These are phyloP conservation scores for Tenthredo scrophulariae DNA, from an alignment of 2,888 invertebrate genomes.

Conservation along the genomic window DNA sequence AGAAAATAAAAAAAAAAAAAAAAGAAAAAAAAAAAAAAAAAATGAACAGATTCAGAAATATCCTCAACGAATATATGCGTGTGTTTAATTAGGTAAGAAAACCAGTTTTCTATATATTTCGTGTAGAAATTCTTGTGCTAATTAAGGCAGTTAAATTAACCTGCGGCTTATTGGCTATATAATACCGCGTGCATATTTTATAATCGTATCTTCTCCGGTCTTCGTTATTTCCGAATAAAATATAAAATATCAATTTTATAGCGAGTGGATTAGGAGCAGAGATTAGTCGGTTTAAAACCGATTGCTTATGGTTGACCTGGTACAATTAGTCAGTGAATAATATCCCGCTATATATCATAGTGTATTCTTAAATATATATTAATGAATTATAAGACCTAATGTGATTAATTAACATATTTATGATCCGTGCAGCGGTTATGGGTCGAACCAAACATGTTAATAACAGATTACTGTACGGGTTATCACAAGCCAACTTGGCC, in stretches of 20 bases:
- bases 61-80: too few species aligned
- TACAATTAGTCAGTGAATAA: neutral
- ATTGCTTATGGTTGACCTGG: neutral
- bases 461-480: neutral
- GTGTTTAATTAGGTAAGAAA: neutral
- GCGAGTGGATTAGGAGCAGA: too few species aligned
- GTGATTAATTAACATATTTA: constrained; percentile 23
- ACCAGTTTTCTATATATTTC: neutral
- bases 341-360: neutral
- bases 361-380: neutral
- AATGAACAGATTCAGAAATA: neutral
- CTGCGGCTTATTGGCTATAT: too few species aligned
- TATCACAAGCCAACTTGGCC: too few species aligned
- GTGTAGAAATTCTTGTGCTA: neutral
- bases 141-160: constrained; percentile 16
- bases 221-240: too few species aligned
- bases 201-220: too few species aligned
- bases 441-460: constrained; percentile 19
- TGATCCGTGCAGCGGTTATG: neutral
- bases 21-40: neutral
- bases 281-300: too few species aligned
- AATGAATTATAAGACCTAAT: neutral
- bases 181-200: too few species aligned
- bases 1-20: neutral
- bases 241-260: too few species aligned